Base-by-base conservation (phyloP, 2,797 vertebrate species). In the Pagetopsis macropterus region DNA sequence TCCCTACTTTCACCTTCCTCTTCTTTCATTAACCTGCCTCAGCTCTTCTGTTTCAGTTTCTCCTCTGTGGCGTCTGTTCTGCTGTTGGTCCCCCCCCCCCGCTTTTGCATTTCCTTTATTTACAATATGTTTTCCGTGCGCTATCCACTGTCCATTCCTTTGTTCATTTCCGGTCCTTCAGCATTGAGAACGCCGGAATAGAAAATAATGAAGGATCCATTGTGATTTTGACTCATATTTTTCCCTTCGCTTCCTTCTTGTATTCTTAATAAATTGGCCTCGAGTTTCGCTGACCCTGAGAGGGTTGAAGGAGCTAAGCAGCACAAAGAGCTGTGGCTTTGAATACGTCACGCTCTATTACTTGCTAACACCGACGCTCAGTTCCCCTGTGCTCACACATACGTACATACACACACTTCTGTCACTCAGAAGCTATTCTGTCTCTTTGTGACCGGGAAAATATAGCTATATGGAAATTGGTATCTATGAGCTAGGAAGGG, bases 291-390 rank as follows among this genome's bases (percentile, higher is more conserved):
- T 54, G 75, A 79, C 82, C 86, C 87, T 73, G 75, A 82, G 74
- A 86, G 64, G 57, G 80, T 87, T 82, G 83, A 79, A 75, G 74
- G 43, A 81, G 82, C 70, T 43, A 60, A 65, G 67, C 66, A 54
- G 72, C 81, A 89, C 85, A 88, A 86, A 92, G 78, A 82, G 65
- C 75, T 13, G 11, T 46, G 57, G 72, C 83, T 91, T 89, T 88
- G 82, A 91, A 88, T 84, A 86, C 19, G 83, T 80, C 88, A 82
- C 63, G 70, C 83, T 87, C 75, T 78, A 86, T 94, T 91, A 88
- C 80, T 72, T 78, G 67, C 80, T 71, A 79, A 78, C 78, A 68
- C 70, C 9, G 46, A 80, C 60, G 45, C 40, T 50, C 48, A 57
- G 7, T 37, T 37, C 33, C 33, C 33, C 33, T 37, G 33, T 44